Evolutionary conservation across 2,797 vertebrate species (phyloP).

Genomic region (Sitta carolinensis): DNA sequence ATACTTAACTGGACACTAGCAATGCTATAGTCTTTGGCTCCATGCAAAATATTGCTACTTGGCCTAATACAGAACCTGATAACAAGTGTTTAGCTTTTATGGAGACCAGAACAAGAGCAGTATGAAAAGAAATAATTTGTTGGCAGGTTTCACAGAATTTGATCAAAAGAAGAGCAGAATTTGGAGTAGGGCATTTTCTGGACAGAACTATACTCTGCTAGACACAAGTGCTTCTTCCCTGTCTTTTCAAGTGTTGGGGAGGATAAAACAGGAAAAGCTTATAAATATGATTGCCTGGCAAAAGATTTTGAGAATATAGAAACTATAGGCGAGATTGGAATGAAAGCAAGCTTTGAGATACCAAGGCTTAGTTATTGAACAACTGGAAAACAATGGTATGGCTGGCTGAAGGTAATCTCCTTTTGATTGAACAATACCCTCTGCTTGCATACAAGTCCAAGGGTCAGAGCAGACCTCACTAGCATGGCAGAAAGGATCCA

Average conservation of each 20-base stretch:
- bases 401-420: too few species aligned
- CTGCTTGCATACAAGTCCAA: too few species aligned
- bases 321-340: too few species aligned
- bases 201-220: not conserved
- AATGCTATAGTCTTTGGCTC: not conserved
- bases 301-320: too few species aligned
- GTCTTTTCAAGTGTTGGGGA: not conserved
- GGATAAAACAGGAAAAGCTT: too few species aligned
- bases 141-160: not conserved
- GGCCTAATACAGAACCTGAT: not conserved
- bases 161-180: not conserved
- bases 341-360: too few species aligned
- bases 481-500: too few species aligned
- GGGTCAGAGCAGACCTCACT: too few species aligned
- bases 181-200: not conserved
- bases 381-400: too few species aligned
- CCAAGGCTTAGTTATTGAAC: too few species aligned
- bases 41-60: not conserved
- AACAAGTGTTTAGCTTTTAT: not conserved
- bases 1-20: not conserved
- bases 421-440: too few species aligned
- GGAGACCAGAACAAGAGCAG: not conserved
- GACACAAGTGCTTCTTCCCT: not conserved
- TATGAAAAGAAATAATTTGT: not conserved
- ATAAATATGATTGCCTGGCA: too few species aligned